Base-by-base conservation (phyloP, 1,140 invertebrate genomes). In the Nylanderia fulva region DNA sequence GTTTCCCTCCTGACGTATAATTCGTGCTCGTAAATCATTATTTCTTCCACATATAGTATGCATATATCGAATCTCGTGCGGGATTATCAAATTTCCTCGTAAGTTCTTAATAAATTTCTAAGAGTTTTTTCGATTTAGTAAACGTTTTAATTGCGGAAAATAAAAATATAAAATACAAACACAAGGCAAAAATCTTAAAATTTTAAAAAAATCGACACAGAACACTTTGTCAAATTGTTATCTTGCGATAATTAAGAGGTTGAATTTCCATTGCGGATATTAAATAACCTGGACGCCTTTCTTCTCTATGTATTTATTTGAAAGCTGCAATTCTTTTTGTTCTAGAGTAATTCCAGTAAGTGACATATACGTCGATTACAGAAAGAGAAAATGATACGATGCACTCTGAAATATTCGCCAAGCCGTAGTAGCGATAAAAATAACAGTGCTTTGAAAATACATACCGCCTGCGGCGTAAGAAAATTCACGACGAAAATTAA, bases 361-460 rank as follows among this genome's bases (percentile, higher is more conserved):
- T 82, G 60, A 79, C 76, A 18, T 68, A n/a, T 68, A 72, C 39
- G 39, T 60, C 39, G 21, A 21, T 36, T 52, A 24, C 29, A 13
- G 27, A 33, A 33, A 60, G 29, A 69, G 58, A 33, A 54, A 68
- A 68, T 27, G 11, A 8, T 39, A 54, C 21, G 45, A 54, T n/a
- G 39, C 48, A 33, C 24, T 71, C 52, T 60, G 66, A 71, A 82
- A 71, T 42, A 68, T 80, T 80, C 64, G 52, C 60, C 58, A 71
- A 71, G 66, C 29, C 39, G 21, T 29, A 71, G 48, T 27, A 11
- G 68, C 18, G 45, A 9, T 71, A 27, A 52, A 33, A 71, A 69
- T 72, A 27, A 69, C 39, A 82, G 66, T 72, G 66, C 24, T 58
- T 82, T 82, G 58, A 82, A 71, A 71, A 58, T 45, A 60, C 52